Base-by-base conservation (phyloP, 2,113 vertebrate genomes). In the Aptenodytes patagonicus region DNA sequence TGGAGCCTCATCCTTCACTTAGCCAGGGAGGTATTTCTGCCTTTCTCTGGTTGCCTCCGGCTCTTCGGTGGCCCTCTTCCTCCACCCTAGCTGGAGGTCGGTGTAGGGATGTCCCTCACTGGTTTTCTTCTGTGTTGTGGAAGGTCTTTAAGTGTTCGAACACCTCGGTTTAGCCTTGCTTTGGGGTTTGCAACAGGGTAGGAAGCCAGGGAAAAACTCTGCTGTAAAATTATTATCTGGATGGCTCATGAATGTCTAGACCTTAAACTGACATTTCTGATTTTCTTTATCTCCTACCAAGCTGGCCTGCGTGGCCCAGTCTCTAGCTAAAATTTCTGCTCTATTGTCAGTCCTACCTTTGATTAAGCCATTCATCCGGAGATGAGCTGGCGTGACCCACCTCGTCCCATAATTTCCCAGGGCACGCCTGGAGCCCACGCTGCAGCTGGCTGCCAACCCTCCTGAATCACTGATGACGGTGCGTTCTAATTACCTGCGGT, bases 371-470 rank as follows among this genome's bases (percentile, higher is more conserved):
- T 68, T 94, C 81, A 69, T 75, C 61, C 3, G 9, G 52, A 76
- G 52, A 34, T 58, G 86, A 83, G 44, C 40, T 73, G 66, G 24
- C 1, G 0, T 69, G 47, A 93, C 90, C 75, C 57, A 26, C 1
- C 4, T 0, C 6, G 32, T 76, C 19, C 51, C 17, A 13, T 47
- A 15, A 40, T 55, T 44, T 77, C 58, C 21, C 42, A 7, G 72
- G 51, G 60, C 54, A 21, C 4, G 1, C 36, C 32, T 90, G 75
- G 51, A 42, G 17, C 51, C 42, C 0, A 0, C 0, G 1, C 47
- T 28, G 61, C 0, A 0, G 26, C 80, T 93, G 5, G 0, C 34
- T 10, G 42, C 46, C 13, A 7, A 14, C n/a, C 73, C 58, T 81
- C n/a, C 60, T 46, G 42, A 52, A 26, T 62, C 76, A 25, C 57